A percentile compares a stretch with the other conserved stretches of the same genome.
Conservation (phyloP, 2,888 invertebrate species). For the Lypha dubia region DNA sequence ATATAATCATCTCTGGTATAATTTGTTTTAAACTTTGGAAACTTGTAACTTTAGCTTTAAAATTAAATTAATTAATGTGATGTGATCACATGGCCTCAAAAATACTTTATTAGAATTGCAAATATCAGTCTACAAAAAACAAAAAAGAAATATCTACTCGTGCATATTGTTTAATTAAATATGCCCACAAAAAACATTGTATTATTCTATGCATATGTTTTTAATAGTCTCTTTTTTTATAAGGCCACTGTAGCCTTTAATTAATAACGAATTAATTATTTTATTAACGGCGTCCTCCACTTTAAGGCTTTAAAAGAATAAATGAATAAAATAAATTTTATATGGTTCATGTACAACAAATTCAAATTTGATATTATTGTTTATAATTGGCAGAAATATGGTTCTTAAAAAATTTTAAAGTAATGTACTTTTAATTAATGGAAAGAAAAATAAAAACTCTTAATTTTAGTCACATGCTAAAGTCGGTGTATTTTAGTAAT, state of each 20-base stretch:
- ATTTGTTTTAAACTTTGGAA: neutral
- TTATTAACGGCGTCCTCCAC: slow-evolving; percentile 13
- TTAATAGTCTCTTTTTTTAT: neutral
- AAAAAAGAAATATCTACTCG: too few relatives aligned
- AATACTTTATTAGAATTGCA: too few relatives aligned
- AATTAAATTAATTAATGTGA: too few relatives aligned
- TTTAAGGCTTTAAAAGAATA: slow-evolving; percentile 34
- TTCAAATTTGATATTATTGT: neutral
- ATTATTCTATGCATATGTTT: neutral
- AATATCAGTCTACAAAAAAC: too few relatives aligned
- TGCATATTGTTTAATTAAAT: neutral
- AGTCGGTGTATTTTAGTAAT: too few relatives aligned
- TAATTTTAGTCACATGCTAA: too few relatives aligned
- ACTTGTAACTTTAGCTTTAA: too few relatives aligned
- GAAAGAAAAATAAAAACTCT: too few relatives aligned
- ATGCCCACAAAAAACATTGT: neutral
- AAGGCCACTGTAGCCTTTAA: slow-evolving; percentile 23
- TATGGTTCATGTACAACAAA: neutral
- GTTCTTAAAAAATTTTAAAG: neutral
- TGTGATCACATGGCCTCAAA: too few relatives aligned
- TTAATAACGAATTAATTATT: slow-evolving; percentile 37
- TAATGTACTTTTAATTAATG: neutral
- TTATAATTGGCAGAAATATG: slow-evolving; percentile 1
- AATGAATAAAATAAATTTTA: slow-evolving; percentile 38
- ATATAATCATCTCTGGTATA: too few relatives aligned